These are phyloP conservation scores for Tinea trinotella DNA, from an alignment of 2,888 invertebrate genomes.

Conservation along the genomic window DNA sequence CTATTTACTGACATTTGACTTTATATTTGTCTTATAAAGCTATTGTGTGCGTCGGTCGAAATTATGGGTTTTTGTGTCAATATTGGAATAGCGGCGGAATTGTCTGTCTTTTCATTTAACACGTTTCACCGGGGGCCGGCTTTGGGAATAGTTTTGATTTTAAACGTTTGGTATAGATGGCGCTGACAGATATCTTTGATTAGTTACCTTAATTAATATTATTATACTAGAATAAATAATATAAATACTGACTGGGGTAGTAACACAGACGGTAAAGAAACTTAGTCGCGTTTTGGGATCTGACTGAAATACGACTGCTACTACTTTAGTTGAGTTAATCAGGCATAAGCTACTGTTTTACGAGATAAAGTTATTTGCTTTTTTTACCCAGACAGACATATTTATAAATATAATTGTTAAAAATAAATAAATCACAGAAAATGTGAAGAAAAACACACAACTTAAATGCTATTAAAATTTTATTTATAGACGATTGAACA, in stretches of 20 bases:
- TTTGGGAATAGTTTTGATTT: conserved; percentile 22
- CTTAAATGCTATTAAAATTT: not conserved
- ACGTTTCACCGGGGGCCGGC: conserved; percentile 50
- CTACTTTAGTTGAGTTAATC: too few species aligned
- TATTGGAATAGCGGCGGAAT: conserved; percentile 57
- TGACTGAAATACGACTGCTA: too few species aligned
- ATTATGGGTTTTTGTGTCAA: conserved; percentile 68
- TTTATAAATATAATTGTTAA: not conserved
- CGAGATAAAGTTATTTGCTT: not conserved
- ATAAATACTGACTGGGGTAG: too few species aligned
- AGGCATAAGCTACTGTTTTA: not conserved
- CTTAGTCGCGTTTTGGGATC: too few species aligned
- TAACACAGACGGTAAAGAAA: too few species aligned
- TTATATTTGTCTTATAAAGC: conserved; percentile 71
- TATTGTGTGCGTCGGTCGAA: conserved; percentile 69
- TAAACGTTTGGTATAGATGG: conserved; percentile 40
- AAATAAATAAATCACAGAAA: not conserved
- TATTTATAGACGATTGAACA: not conserved
- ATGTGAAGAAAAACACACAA: not conserved
- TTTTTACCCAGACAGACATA: not conserved
- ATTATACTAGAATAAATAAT: too few species aligned
- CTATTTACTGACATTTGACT: conserved; percentile 71
- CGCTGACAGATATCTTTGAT: conserved; percentile 30
- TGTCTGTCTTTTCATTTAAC: conserved; percentile 64
- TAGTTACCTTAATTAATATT: too few species aligned